Evolutionary conservation across 2,113 vertebrate genomes (phyloP), one percentile per base, ranked within the genome.

Genomic region (Euleptes europaea): DNA sequence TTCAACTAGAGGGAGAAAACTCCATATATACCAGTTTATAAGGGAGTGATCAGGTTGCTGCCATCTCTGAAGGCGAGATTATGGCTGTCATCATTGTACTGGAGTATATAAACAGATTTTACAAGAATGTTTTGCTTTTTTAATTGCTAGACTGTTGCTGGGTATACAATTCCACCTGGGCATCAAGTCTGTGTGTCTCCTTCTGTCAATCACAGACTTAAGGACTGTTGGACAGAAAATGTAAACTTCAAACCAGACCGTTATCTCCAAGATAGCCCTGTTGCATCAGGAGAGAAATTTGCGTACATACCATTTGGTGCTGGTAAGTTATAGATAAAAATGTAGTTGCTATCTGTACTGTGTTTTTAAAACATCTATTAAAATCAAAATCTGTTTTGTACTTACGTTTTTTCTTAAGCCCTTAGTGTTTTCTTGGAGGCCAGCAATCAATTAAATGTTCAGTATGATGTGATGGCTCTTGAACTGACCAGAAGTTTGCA

Each of bases 161-260:
- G 97, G 10, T 99, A 97, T 88, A 97, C 92, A 90, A 98, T 99
- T 92, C 99, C 98, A 6, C 97, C 96, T 0, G 98, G 99, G 66
- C 99, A 99, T 92, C 99, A 99, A 93, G 98, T 99, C 85, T 99
- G 98, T 35, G 98, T 99, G 4, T 99, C 99, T 72, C 99, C 98
- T 15, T 99, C 99, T 2, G 97, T 99, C 78, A 99, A 99, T 92
- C 99, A 99, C 11, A 97, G 98, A 38, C 98, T 99, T 70, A 94
- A 91, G 23, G 98, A 98, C 90, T 95, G 96, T 40, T 99, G 99
- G 99, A 81, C 51, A 0, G 91, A 98, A 0, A 96, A 96, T 75
- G 91, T 97, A 78, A 96, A 97, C 54, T 99, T 99, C 88, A 95
- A 97, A 81, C 98, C 98, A 0, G 97, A 98, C 60, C 97, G 99